Conservation (phyloP, 2,888 invertebrate species). For the Caradrina kadenii region DNA sequence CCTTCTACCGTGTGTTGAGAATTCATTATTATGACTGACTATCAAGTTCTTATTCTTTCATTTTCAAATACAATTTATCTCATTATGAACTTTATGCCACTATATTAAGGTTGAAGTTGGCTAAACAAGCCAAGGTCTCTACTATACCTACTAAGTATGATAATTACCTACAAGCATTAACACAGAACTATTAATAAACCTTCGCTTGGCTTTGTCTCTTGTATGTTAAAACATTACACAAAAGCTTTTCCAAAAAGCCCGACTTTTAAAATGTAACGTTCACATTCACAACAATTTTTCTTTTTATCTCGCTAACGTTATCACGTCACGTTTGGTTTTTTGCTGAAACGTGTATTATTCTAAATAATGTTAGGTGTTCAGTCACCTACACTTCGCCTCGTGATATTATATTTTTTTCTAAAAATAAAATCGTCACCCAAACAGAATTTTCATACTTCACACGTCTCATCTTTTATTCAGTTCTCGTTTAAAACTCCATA, state of each 20-base stretch:
- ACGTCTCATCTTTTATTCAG: slow-evolving; percentile 71
- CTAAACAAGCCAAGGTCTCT: background rate
- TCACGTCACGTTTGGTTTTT: slow-evolving; percentile 34
- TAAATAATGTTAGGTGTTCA: slow-evolving; percentile 34
- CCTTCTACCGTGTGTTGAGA: no score
- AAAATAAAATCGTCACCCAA: slow-evolving; percentile 51
- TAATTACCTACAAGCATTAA: background rate
- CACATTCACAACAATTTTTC: slow-evolving; percentile 2
- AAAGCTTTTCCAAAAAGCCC: background rate
- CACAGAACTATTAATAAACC: background rate
- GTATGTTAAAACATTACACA: background rate
- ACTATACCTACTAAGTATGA: background rate
- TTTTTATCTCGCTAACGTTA: slow-evolving; percentile 17
- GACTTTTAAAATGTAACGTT: background rate
- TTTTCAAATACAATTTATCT: background rate
- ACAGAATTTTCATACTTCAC: slow-evolving; percentile 56
- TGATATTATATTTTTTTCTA: slow-evolving; percentile 31
- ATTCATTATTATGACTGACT: no score
- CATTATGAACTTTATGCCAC: background rate
- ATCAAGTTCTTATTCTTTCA: no score
- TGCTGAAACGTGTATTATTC: slow-evolving; percentile 30
- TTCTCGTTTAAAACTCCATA: slow-evolving; percentile 62
- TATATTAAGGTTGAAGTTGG: background rate
- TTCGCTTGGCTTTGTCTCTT: no score
- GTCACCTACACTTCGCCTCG: slow-evolving; percentile 26